Percentiles rank a stretch among this genome's conserved stretches.
Conservation (phyloP, 2,797 vertebrate species). For the Perodicticus potto region DNA sequence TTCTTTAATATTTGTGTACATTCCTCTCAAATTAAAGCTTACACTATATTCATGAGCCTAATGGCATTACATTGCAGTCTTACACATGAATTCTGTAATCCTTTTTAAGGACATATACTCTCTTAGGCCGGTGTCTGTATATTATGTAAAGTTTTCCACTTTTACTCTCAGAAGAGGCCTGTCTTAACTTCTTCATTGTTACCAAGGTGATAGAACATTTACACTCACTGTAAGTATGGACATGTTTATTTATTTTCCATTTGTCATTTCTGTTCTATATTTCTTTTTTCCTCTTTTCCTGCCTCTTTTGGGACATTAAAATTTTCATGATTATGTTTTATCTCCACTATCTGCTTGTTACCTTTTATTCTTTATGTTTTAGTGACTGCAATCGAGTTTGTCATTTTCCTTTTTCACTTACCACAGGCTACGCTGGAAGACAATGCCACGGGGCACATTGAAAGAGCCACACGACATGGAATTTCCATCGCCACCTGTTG, state of each 20-base stretch:
- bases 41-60: not conserved
- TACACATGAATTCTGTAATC: not conserved
- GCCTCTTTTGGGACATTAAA: not conserved
- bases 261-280: not conserved
- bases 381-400: not conserved
- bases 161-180: not conserved
- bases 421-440: not conserved
- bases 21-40: not conserved
- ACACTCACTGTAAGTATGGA: not conserved
- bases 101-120: not conserved
- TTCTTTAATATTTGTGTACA: slow-evolving; percentile 44
- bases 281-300: not conserved
- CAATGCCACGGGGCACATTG: not conserved
- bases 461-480: not conserved
- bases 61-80: not conserved
- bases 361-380: not conserved
- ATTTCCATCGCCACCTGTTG: not conserved
- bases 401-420: not conserved
- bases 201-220: not conserved
- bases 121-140: not conserved
- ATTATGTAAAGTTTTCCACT: not conserved
- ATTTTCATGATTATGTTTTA: not conserved
- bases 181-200: not conserved
- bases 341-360: not conserved
- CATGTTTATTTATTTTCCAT: not conserved